Evolutionary conservation across 2,113 vertebrate genomes (phyloP).

Genomic region (Prunella himalayana): DNA sequence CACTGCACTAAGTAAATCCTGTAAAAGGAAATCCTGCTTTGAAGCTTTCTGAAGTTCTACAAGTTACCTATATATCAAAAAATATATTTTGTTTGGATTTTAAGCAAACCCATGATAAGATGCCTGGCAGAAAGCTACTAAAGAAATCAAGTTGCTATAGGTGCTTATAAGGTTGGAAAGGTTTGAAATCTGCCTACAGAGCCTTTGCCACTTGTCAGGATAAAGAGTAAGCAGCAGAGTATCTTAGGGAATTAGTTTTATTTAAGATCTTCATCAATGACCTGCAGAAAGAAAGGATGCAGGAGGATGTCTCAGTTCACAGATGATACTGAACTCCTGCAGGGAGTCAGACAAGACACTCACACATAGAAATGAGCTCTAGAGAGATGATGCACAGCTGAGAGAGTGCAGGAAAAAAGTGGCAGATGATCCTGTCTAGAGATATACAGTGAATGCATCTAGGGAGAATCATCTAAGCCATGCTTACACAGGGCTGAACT

Average conservation of each 20-base stretch:
- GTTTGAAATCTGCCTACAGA: neutral
- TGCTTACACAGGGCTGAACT: neutral
- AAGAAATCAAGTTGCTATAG: neutral
- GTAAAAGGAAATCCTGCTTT: neutral
- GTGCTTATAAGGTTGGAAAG: neutral
- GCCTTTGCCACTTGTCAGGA: neutral
- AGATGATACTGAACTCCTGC: neutral
- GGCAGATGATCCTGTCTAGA: neutral
- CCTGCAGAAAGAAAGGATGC: neutral
- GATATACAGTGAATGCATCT: neutral
- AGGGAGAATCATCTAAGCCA: neutral
- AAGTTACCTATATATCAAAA: neutral
- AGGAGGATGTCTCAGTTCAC: neutral
- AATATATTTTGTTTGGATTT: neutral
- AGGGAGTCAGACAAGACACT: neutral
- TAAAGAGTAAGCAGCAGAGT: neutral
- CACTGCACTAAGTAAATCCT: neutral
- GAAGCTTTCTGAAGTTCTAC: neutral
- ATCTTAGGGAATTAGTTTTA: neutral
- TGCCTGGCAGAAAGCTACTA: neutral
- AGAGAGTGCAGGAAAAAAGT: rapidly evolving
- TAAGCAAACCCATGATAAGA: neutral
- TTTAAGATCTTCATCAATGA: neutral
- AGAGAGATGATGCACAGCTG: neutral
- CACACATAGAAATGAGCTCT: neutral